Percentiles rank a stretch among this genome's conserved stretches.
phyloP scores from a whole-genome alignment of 2,797 vertebrate genomes.

The Kryptolebias ocellatus region DNA sequence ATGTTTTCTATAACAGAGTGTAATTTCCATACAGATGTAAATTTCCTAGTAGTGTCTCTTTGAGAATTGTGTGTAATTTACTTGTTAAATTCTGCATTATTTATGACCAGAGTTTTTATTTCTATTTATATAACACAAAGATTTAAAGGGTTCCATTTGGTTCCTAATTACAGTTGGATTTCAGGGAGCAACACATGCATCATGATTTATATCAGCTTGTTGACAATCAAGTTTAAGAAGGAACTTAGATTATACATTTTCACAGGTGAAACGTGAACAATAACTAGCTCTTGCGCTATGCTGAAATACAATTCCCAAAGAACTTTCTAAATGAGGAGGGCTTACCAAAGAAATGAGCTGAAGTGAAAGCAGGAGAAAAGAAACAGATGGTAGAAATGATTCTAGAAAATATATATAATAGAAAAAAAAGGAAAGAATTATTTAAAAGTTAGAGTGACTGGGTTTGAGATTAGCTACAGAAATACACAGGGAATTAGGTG shows the following conservation, averaged over 20 bases:
- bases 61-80: background rate
- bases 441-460: constrained; percentile 11
- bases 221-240: constrained; percentile 42
- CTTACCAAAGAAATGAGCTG: constrained; percentile 37
- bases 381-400: constrained; percentile 49
- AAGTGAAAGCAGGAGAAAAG: constrained; percentile 10
- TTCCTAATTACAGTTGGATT: constrained; percentile 39
- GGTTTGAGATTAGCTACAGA: constrained; percentile 16
- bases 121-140: constrained; percentile 25
- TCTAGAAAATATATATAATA: constrained; percentile 11
- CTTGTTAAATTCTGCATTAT: constrained; percentile 21
- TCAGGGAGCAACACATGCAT: constrained; percentile 25
- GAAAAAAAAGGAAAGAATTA: constrained; percentile 17
- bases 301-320: constrained; percentile 51
- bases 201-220: constrained; percentile 24
- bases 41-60: constrained; percentile 2
- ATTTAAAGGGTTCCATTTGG: constrained; percentile 28
- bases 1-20: constrained; percentile 44
- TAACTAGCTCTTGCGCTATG: constrained; percentile 48
- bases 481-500: constrained; percentile 17
- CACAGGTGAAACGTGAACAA: constrained; percentile 45
- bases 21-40: constrained; percentile 25
- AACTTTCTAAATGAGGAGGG: constrained; percentile 33
- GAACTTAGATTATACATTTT: constrained; percentile 17
- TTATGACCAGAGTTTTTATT: constrained; percentile 23